A percentile compares a stretch with the other conserved stretches of the same genome.
Evolutionary conservation across 2,113 vertebrate species (phyloP).

Genomic region (Noctilio leporinus): DNA sequence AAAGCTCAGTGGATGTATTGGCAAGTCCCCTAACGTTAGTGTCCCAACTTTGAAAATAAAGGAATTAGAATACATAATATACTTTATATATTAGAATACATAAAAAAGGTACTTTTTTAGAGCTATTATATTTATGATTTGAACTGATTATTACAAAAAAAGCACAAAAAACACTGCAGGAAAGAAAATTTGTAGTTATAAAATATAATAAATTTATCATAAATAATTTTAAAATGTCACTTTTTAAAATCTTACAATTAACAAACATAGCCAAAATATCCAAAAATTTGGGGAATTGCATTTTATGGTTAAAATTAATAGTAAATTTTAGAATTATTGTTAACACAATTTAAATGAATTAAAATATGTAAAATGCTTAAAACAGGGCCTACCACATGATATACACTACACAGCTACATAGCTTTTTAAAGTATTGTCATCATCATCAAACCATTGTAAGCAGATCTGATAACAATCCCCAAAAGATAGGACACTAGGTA

Average conservation of each 20-base stretch:
- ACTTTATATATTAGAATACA: not conserved
- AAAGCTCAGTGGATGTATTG: not conserved
- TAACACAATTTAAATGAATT: not conserved
- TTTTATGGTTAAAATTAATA: not conserved
- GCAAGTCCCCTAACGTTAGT: not conserved
- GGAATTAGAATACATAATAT: not conserved
- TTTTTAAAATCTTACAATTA: slow-evolving; percentile 15
- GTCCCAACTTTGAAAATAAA: not conserved
- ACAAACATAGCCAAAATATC: not conserved
- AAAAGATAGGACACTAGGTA: not conserved
- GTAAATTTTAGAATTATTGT: not conserved
- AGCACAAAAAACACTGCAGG: not conserved
- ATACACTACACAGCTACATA: not conserved
- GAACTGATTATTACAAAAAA: not conserved
- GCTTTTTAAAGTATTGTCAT: not conserved
- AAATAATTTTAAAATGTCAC: not conserved
- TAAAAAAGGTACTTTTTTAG: not conserved
- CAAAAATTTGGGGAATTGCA: not conserved
- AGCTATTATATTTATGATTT: not conserved
- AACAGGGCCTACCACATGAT: not conserved
- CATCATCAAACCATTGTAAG: not conserved
- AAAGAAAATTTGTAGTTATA: not conserved
- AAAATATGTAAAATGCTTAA: not conserved
- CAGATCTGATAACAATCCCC: not conserved
- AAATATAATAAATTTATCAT: not conserved